Evolutionary conservation across 1,140 invertebrate genomes (phyloP), one percentile per base, ranked within the genome.

Genomic region (Penaeus indicus): DNA sequence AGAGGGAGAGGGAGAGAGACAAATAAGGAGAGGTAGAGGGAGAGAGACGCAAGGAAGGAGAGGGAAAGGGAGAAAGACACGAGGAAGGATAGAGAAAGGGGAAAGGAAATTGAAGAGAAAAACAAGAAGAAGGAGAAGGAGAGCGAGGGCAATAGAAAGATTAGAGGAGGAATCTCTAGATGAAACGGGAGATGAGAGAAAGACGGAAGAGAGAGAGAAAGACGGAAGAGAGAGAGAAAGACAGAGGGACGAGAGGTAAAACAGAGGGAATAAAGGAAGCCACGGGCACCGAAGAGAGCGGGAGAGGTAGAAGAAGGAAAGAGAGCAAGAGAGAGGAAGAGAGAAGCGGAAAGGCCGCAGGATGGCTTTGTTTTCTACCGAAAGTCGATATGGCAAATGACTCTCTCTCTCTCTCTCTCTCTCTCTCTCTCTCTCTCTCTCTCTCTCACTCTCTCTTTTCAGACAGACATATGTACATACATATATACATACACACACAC

Each of bases 191-290:
- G 18, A 64, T 16, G 16, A 10, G 62, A 19, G 80, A 64, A 22
- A 47, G n/a, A 42, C 19, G 22, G 25, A 60, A 62, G 67, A 83
- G 61, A 64, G 61, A 62, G 19, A 18, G 11, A 25, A 32, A 60
- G 32, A 54, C 79, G 8, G 38, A 75, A 32, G n/a, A 22, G 38
- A 75, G 69, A 42, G n/a, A 32, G 0, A 32, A 32, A 32, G 32
- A 32, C 32, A 2, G 38, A 42, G 38, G 38, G 38, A 8, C 38
- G 38, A 42, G 38, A 42, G 38, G 38, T 42, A 42, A 42, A 42
- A 42, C 38, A 42, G 38, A 42, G 75, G 62, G 85, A 87, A 87
- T 87, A 78, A 81, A 27, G 63, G 85, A 54, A 64, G 77, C 61
- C 77, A 42, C 38, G 38, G 61, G 47, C 18, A 62, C 32, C 8